phyloP scores from a whole-genome alignment of 2,113 vertebrate species.

The Kryptolebias marmoratus region DNA sequence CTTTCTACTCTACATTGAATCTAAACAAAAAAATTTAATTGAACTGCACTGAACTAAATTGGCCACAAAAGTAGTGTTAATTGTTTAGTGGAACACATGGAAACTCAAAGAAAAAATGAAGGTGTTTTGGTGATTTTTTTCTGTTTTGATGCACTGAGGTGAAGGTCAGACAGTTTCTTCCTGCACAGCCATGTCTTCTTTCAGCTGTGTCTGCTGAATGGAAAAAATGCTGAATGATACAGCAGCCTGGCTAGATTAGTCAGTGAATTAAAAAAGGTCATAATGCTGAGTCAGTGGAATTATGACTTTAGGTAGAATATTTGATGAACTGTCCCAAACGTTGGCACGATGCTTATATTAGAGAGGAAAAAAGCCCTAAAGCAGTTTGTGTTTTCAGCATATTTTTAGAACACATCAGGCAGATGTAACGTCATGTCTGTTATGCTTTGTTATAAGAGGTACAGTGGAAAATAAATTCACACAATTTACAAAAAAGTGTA shows the following conservation, averaged over 20 bases:
- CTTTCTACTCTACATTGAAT: constrained; percentile 18
- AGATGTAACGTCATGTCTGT: neutral
- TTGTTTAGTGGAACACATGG: constrained; percentile 41
- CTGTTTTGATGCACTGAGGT: constrained; percentile 34
- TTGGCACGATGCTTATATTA: constrained; percentile 59
- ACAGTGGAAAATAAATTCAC: neutral
- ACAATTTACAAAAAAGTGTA: too few relatives aligned
- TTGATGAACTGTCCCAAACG: constrained; percentile 46
- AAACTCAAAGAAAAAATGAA: constrained; percentile 22
- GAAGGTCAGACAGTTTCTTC: constrained; percentile 28
- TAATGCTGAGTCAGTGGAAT: constrained; percentile 57
- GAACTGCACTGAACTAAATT: constrained; percentile 29
- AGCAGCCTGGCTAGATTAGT: constrained; percentile 46
- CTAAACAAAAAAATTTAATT: constrained; percentile 38
- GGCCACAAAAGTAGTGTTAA: constrained; percentile 15
- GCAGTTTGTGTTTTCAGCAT: constrained; percentile 43
- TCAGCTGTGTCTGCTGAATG: constrained; percentile 33
- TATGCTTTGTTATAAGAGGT: neutral
- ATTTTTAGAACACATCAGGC: constrained; percentile 7
- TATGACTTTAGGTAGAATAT: constrained; percentile 63
- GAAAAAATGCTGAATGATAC: constrained; percentile 50
- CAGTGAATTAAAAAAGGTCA: constrained; percentile 61
- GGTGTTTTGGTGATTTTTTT: constrained; percentile 37
- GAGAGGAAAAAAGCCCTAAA: neutral
- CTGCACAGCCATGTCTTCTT: constrained; percentile 35